Base-by-base conservation (phyloP, 2,888 invertebrate species). In the Temnothorax rugatulus region DNA sequence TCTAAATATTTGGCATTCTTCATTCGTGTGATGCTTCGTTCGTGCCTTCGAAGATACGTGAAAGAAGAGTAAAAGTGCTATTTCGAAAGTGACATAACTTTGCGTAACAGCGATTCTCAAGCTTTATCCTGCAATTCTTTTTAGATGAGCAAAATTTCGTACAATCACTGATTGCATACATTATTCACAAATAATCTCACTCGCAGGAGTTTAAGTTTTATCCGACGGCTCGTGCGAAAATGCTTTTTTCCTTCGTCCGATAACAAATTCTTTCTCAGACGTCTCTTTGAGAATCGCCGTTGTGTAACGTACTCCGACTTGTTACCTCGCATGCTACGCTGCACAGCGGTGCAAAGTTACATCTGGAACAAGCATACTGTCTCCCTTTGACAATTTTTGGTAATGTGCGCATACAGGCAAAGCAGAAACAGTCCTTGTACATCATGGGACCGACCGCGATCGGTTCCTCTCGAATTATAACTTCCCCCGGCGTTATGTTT, bases 401-500 rank as follows among this genome's bases (percentile, higher is more conserved):
- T 21, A 94, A 84, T 0, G 90, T 86, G 47, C 92, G 91, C 82
- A 94, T 87, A 75, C 95, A 95, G 11, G 91, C 91, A 66, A 94
- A 94, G 68, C 95, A 95, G n/a, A 94, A 84, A 13, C 82, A 59
- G 34, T 88, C 86, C 5, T 89, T 91, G 15, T 90, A 92, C 18
- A 86, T 85, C 25, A 91, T 90, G 1, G 98, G 98, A 47, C 98
- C 98, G 89, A 97, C 96, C n/a, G 96, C 96, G 90, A 97, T 96
- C 2, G 98, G 97, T 18, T 95, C 94, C 93, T 98, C 98, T 59
- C 96, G 96, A 91, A 98, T 96, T 90, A 98, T 96, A 59, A 97
- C 93, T 92, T 97, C 97, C 2, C 98, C 98, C 11, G 96, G 95
- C 83, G 95, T 95, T 87, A 98, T 95, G 92, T 97, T 95, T 92